Percentiles rank a stretch among this genome's conserved stretches.
Conservation (phyloP, 2,888 invertebrate genomes). For the Brenthis hecate region DNA sequence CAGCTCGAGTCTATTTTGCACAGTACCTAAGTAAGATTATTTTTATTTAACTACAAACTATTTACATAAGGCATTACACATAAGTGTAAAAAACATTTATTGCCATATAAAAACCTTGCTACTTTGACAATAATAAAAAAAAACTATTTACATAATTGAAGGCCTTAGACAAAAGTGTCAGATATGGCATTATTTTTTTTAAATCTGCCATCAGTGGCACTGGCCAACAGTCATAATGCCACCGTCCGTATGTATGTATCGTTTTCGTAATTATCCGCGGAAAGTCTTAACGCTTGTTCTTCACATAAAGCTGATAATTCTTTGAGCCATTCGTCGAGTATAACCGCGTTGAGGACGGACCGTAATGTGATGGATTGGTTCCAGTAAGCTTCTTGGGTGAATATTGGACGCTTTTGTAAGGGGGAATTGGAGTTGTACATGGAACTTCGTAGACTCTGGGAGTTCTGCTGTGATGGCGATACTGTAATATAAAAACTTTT, state of each 20-base stretch:
- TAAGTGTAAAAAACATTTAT: slow-evolving; percentile 15
- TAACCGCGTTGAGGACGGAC: slow-evolving; percentile 85
- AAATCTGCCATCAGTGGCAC: slow-evolving; percentile 50
- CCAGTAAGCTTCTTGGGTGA: slow-evolving; percentile 76
- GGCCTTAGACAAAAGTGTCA: slow-evolving; percentile 38
- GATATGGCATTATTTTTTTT: slow-evolving; percentile 40
- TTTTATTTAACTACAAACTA: not conserved
- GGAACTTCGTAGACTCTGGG: slow-evolving; percentile 49
- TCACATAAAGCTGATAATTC: slow-evolving; percentile 96
- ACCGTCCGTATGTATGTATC: slow-evolving; percentile 65
- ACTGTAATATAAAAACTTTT: slow-evolving; percentile 41
- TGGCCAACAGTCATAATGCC: slow-evolving; percentile 73
- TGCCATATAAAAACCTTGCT: slow-evolving; percentile 12
- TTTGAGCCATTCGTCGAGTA: slow-evolving; percentile 97
- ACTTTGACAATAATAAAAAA: not conserved
- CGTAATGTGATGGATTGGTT: slow-evolving; percentile 70
- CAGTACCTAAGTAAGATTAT: too few relatives aligned
- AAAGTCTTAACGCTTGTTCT: slow-evolving; percentile 89
- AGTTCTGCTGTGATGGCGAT: slow-evolving; percentile 50
- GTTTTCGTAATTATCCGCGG: slow-evolving; percentile 63
- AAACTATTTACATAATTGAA: slow-evolving; percentile 6
- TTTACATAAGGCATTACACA: slow-evolving; percentile 14
- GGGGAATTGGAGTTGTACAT: slow-evolving; percentile 48
- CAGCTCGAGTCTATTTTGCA: too few relatives aligned
- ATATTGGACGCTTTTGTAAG: slow-evolving; percentile 58